Percentiles rank a stretch among this genome's conserved stretches.
These are phyloP conservation scores for Orcinus orca DNA, from an alignment of 2,113 vertebrate species.

Conservation along the genomic window DNA sequence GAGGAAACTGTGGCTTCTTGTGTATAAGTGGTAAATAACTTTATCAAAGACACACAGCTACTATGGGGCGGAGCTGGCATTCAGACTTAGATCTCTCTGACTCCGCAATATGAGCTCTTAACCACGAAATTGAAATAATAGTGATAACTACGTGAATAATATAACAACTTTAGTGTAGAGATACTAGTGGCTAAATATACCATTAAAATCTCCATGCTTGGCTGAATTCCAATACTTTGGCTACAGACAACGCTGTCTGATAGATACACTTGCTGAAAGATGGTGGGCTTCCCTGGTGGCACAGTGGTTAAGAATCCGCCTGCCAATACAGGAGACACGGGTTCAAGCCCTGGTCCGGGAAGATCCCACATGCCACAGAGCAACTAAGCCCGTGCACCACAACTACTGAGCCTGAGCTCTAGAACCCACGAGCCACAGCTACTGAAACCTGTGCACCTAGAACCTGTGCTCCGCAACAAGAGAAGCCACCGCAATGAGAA, in stretches of 20 bases:
- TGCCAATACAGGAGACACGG: too few species aligned
- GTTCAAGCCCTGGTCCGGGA: too few species aligned
- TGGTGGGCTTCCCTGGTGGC: too few species aligned
- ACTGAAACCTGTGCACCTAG: too few species aligned
- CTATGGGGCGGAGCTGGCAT: neutral
- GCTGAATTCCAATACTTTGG: neutral
- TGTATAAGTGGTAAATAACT: neutral
- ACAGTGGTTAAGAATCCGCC: too few species aligned
- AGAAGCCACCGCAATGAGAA: too few species aligned
- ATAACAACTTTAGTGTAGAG: neutral
- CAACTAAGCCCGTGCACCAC: too few species aligned
- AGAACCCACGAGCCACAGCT: too few species aligned
- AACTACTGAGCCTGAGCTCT: too few species aligned
- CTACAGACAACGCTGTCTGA: fast-evolving
- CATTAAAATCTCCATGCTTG: neutral
- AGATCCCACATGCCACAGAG: too few species aligned
- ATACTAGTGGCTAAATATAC: neutral
- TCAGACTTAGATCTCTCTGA: neutral
- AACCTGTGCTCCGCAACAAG: too few species aligned
- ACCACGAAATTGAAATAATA: conserved; percentile 6
- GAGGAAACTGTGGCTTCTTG: neutral
- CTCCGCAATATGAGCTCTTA: neutral
- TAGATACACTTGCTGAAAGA: neutral
- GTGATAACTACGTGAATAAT: neutral
- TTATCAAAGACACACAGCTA: neutral